Evolutionary conservation across 2,113 vertebrate species (phyloP), one percentile per base, ranked within the genome.

Genomic region (Apistogramma diplotaenia): DNA sequence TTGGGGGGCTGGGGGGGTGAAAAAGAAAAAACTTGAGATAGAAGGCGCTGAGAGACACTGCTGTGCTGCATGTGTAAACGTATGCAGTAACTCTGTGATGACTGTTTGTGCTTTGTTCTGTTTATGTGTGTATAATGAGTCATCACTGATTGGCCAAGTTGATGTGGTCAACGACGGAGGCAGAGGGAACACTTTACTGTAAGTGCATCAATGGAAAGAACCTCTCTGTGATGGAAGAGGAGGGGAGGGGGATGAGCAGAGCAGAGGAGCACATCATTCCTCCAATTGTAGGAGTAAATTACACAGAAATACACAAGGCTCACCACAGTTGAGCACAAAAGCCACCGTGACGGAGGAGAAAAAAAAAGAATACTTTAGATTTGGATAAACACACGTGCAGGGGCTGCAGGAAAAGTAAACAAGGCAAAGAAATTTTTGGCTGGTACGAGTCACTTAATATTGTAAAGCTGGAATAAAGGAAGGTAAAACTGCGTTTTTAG

Each of bases 281-380:
- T 88, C 85, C 91, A 92, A 91, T 85, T 93, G 93, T 93, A 92
- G 91, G 93, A 93, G 92, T 92, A 91, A 93, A 93, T 93, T 94
- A 91, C 90, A 93, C 88, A 84, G 89, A 93, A 93, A 93, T 93
- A 94, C 89, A 93, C 93, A 93, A 91, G 90, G 79, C 80, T 90
- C 79, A 86, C 94, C 93, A 78, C 92, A 92, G 88, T 40, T 80
- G 89, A 91, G 88, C 91, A 91, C 90, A 77, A 91, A 93, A 92
- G 89, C 91, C 94, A 91, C 91, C 82, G 76, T 92, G 87, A 92
- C 79, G 82, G 89, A 89, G 86, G 85, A 87, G 81, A 78, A 89
- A 86, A 88, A 78, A 87, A 85, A 75, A 86, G 87, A 86, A 87
- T 81, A 79, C 85, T 86, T 83, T 56, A 75, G 86, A 81, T 90